Base-by-base conservation (phyloP, 2,797 vertebrate genomes). In the Takifugu rubripes region DNA sequence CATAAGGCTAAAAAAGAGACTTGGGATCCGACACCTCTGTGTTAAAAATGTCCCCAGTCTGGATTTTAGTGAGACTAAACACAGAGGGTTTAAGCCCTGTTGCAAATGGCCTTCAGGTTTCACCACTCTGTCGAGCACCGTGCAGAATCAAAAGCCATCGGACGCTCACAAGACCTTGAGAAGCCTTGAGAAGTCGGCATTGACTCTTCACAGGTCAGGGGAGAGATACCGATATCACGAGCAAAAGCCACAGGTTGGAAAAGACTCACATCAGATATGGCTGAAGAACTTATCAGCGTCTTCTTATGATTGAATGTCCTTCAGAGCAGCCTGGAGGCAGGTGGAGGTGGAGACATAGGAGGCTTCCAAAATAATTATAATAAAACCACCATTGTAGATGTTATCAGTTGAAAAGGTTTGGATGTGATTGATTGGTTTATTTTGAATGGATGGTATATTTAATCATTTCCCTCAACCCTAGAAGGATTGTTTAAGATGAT, bases 191-290 rank as follows among this genome's bases (percentile, higher is more conserved):
- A 64, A 42, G n/a, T 50, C 15, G 26, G 25, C 29, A 62, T 52
- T 48, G 14, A 72, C 61, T 29, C 49, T 42, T 62, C 42, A 60
- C 42, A 51, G 65, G 65, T 77, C 66, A 68, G 11, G 36, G 61
- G 24, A 53, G 27, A 51, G 54, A 49, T 29, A 36, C 29, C 47
- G 40, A 64, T 52, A 45, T 6, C 36, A 40, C 31, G 43, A 3
- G 45, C 26, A 56, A 46, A 56, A 10, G 26, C 15, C 3, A 45
- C 5, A 51, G 25, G 36, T 40, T 40, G 10, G 8, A 33, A 33
- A 33, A 33, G 1, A 33, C 29, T 31, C 5, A 31, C 7, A 31
- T 31, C 29, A 31, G 29, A 31, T 31, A 31, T 8, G 14, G 49
- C 14, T 40, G 12, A 24, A 7, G 52, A 2, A 57, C 16, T 25